These are phyloP conservation scores for Archocentrus centrarchus DNA, from an alignment of 2,113 vertebrate species.

Conservation along the genomic window DNA sequence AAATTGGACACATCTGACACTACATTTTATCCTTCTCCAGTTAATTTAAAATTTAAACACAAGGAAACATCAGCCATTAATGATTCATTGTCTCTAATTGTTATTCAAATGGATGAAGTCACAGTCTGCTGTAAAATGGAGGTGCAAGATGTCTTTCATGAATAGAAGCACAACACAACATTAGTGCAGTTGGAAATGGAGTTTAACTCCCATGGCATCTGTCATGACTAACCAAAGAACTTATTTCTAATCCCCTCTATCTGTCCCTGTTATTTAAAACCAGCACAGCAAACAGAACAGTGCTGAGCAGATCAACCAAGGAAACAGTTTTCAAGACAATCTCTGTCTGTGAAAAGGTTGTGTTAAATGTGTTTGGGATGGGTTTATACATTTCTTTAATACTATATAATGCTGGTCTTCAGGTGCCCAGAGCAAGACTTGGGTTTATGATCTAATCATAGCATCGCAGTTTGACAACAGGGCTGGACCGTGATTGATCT, in stretches of 20 bases:
- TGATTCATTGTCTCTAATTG: neutral
- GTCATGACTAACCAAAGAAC: neutral
- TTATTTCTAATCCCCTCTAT: constrained; percentile 2
- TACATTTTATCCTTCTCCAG: rapidly evolving
- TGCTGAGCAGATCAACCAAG: neutral
- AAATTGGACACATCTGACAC: constrained; percentile 5
- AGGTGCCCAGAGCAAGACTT: neutral
- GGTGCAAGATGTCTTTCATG: neutral
- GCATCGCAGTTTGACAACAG: neutral
- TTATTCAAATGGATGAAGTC: neutral
- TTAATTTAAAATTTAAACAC: neutral
- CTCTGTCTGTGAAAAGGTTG: neutral
- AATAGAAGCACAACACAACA: constrained; percentile 3
- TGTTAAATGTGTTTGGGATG: neutral
- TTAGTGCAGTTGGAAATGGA: neutral
- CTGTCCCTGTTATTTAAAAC: constrained; percentile 1
- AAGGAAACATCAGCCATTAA: constrained; percentile 2
- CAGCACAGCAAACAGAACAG: neutral
- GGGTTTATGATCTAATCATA: constrained; percentile 8
- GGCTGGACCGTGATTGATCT: constrained; percentile 4
- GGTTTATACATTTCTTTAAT: neutral
- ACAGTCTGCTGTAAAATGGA: neutral
- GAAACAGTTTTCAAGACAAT: neutral
- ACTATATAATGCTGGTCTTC: neutral
- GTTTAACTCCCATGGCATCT: neutral